Evolutionary conservation across 2,888 invertebrate genomes (phyloP), one percentile per base, ranked within the genome.

Genomic region (Scaptomyza polygonia): DNA sequence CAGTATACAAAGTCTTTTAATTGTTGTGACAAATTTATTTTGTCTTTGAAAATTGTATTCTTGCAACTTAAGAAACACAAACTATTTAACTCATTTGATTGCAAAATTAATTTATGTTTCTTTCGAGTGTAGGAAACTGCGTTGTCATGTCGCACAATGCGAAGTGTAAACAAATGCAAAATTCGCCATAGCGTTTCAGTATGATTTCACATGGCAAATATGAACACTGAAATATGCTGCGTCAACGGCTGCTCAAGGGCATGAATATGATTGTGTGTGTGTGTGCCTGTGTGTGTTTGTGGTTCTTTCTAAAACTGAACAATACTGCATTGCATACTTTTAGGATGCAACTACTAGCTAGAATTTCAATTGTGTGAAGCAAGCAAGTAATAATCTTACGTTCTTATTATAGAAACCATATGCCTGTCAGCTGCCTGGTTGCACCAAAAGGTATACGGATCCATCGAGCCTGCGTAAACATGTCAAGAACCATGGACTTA

Each of bases 401-500:
- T 36, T 16, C 21, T 48, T 45, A 27, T 55, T 8, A 36, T 52
- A 98, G 96, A 97, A 97, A 92, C 98, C 98, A 0, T 98, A 98
- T 91, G 97, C 96, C 1, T 98, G 98, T 82, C 97, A 97, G 83
- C 95, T 97, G 16, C 92, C 93, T 0, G 97, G 97, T 1, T 98
- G 98, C 89, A 95, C 94, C 6, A 98, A 98, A 91, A 95, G 97
- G 36, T 98, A 98, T 92, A 98, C 98, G 0, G 98, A 98, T 90
- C 98, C 98, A 0, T 97, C 97, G 54, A 97, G 97, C 51, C 93
- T 98, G 0, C 93, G 98, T 34, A 98, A 98, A 89, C 98, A 98
- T 92, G 96, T 97, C 21, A 97, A 98, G 89, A 97, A 96, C 77
- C 97, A 97, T 84, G 90, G 92, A 53, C 75, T 90, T 56, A 83